Conservation (phyloP, 2,113 vertebrate genomes). For the Brachypodius melanocephalos region DNA sequence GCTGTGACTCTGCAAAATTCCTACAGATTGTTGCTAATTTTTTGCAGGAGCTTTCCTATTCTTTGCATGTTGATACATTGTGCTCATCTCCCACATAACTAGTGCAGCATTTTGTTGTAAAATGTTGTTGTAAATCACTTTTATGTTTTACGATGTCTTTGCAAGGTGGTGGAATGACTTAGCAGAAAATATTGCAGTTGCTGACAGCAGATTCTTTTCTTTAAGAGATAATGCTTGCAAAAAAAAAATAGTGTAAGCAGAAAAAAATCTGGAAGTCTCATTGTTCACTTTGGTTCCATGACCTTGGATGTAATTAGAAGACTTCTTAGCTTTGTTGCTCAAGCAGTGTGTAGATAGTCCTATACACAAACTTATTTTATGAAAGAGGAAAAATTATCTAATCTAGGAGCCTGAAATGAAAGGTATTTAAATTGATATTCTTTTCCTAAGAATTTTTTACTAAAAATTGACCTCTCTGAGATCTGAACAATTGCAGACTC, state of each 20-base stretch:
- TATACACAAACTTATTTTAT: neutral
- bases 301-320: constrained; percentile 25
- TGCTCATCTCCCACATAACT: neutral
- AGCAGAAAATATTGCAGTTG: constrained; percentile 33
- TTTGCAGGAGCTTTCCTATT: neutral
- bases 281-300: neutral
- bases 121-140: constrained; percentile 38
- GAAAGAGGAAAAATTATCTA: neutral
- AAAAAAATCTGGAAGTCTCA: neutral
- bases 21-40: neutral
- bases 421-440: neutral
- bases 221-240: constrained; percentile 24
- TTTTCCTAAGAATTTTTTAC: neutral
- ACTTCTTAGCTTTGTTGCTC: neutral
- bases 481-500: neutral
- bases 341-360: neutral
- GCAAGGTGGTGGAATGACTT: constrained; percentile 54
- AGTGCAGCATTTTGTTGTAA: constrained; percentile 14
- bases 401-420: neutral
- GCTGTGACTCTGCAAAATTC: neutral
- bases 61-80: neutral
- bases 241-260: constrained; percentile 41
- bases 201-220: constrained; percentile 29
- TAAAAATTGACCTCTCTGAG: neutral
- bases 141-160: constrained; percentile 35